Evolutionary conservation across 35 echinoderm and acorn worm genomes (phyloP), one percentile per base, ranked within the genome.

Genomic region (Apostichopus californicus): DNA sequence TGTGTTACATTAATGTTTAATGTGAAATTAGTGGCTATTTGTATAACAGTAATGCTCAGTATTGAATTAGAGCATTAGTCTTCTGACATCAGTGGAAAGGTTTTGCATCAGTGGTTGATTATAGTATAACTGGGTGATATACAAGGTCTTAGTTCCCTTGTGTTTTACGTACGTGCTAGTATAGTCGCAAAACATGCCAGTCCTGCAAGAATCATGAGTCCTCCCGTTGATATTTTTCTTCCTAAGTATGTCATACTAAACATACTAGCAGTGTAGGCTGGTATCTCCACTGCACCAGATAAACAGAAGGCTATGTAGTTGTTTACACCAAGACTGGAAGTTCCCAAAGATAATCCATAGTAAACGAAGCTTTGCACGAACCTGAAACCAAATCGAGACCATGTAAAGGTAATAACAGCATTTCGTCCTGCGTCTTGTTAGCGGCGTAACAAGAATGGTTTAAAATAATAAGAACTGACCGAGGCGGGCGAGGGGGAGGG

Each of bases 241-340:
- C 91, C 91, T 22, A 92, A 72, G 57, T 25, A 70, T 21, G 82
- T 78, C 22, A 92, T 85, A 54, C 78, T 56, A 53, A 83, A 82
- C 12, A 85, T 85, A 56, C 91, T 92, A 72, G 63, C 24, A 78
- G 78, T 57, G 77, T 86, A 86, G 68, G 92, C 92, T 10, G 82
- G 92, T 75, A 93, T 88, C 57, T 93, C 92, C 56, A 93, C 92
- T 23, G 83, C 81, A 1, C 92, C 78, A 21, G 78, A 85, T 34
- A 92, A 12, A 28, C 54, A 63, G 25, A 85, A 83, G 6, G 78
- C 80, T 22, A 93, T 21, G 23, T 88, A 93, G 63, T 18, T 26
- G 57, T 93, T 77, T 9, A 73, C 73, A 8, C 92, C 92, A 63
- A 93, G 92, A 46, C 56, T 18, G 57, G 92, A 86, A 3, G 92